phyloP scores from a whole-genome alignment of 1,140 invertebrate genomes.

The Rhopalosiphum padi region DNA sequence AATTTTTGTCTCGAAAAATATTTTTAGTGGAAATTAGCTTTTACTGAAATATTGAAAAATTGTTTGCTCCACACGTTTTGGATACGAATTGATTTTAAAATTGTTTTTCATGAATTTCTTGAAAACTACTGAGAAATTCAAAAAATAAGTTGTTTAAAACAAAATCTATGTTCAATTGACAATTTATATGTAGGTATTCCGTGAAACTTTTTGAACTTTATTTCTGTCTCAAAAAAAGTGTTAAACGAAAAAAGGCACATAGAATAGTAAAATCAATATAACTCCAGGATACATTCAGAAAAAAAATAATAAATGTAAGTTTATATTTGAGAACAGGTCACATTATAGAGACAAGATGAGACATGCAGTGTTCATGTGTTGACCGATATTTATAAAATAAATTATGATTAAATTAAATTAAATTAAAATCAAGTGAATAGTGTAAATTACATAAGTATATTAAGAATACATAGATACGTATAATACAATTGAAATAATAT shows the following conservation, averaged over 20 bases:
- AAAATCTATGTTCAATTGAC: slow-evolving; percentile 1
- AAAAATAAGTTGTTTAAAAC: slow-evolving; percentile 3
- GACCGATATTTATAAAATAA: background rate
- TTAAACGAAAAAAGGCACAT: background rate
- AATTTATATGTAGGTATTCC: background rate
- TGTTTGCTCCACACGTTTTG: background rate
- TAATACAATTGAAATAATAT: background rate
- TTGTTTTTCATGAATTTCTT: background rate
- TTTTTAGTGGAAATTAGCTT: background rate
- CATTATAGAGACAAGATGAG: background rate
- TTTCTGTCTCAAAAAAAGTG: background rate
- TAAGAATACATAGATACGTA: background rate
- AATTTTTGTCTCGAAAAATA: background rate
- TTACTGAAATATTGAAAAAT: background rate
- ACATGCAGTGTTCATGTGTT: background rate
- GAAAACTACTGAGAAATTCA: background rate
- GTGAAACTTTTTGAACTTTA: background rate
- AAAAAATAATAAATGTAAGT: background rate
- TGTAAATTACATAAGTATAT: background rate
- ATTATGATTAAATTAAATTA: background rate
- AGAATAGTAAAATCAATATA: background rate
- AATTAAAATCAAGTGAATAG: background rate
- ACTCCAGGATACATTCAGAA: background rate
- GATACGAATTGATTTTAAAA: background rate
- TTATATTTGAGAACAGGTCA: background rate